Conservation (phyloP, 2,797 vertebrate genomes). For the Lepidocolaptes lacrymiger region DNA sequence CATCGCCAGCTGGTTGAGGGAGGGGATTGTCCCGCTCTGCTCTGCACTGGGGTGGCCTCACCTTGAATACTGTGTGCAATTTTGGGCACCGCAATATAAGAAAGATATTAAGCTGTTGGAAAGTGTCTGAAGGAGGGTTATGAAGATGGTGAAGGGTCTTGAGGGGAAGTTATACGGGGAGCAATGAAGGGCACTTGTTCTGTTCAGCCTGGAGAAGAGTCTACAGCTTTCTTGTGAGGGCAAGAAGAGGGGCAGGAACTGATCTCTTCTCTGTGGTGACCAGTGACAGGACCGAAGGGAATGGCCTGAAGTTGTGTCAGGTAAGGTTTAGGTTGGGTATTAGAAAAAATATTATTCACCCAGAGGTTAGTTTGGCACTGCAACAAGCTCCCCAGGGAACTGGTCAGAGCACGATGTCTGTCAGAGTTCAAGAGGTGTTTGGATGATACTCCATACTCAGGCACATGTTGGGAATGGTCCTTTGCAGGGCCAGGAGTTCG, state of each 20-base stretch:
- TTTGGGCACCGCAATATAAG: neutral
- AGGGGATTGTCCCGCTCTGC: neutral
- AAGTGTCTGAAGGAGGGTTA: neutral
- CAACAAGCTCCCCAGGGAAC: neutral
- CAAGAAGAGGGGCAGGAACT: neutral
- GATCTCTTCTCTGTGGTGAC: neutral
- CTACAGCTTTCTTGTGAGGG: neutral
- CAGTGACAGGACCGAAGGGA: neutral
- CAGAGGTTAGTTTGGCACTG: neutral
- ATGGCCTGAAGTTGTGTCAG: neutral
- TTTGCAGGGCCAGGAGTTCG: neutral
- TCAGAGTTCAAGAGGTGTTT: neutral
- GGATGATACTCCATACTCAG: neutral
- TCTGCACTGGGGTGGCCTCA: neutral
- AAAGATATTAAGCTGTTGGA: neutral
- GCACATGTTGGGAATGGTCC: too few relatives aligned
- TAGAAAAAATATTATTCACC: neutral
- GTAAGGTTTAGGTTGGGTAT: neutral
- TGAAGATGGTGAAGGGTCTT: neutral
- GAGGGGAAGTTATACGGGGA: neutral
- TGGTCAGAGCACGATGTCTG: neutral
- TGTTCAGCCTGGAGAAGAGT: neutral
- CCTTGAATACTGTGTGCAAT: neutral
- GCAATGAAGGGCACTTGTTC: neutral
- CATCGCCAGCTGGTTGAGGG: fast-evolving